Conservation (phyloP, 2,797 vertebrate species). For the Diceros bicornis region DNA sequence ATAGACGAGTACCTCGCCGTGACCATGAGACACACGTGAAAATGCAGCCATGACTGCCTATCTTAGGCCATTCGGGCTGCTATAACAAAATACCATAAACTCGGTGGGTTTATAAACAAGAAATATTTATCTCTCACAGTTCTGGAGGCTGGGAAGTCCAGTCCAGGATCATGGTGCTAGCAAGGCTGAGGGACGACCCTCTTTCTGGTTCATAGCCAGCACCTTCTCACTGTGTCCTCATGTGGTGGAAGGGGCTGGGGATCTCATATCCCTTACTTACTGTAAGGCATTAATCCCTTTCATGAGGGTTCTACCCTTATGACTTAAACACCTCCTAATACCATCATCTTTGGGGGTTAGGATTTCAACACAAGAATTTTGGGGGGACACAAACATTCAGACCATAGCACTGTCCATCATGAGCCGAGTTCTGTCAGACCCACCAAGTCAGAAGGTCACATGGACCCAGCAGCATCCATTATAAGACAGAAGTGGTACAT, state of each 20-base stretch:
- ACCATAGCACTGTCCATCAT: accelerated
- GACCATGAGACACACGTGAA: not conserved
- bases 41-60: not conserved
- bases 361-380: not conserved
- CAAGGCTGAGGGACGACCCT: not conserved
- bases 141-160: not conserved
- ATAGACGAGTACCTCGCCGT: not conserved
- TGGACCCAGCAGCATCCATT: not conserved
- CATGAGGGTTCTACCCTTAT: not conserved
- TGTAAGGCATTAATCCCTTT: not conserved
- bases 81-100: not conserved
- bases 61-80: not conserved
- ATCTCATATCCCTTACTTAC: too few species aligned
- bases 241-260: not conserved
- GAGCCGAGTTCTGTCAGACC: not conserved
- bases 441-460: not conserved
- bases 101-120: not conserved
- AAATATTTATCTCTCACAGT: not conserved
- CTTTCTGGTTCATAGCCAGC: not conserved
- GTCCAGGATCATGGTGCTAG: not conserved
- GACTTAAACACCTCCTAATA: not conserved
- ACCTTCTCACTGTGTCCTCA: not conserved
- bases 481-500: not conserved
- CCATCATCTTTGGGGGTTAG: not conserved
- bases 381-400: not conserved